Evolutionary conservation across 1,140 invertebrate species (phyloP).

Genomic region (Schlechtendalia chinensis): DNA sequence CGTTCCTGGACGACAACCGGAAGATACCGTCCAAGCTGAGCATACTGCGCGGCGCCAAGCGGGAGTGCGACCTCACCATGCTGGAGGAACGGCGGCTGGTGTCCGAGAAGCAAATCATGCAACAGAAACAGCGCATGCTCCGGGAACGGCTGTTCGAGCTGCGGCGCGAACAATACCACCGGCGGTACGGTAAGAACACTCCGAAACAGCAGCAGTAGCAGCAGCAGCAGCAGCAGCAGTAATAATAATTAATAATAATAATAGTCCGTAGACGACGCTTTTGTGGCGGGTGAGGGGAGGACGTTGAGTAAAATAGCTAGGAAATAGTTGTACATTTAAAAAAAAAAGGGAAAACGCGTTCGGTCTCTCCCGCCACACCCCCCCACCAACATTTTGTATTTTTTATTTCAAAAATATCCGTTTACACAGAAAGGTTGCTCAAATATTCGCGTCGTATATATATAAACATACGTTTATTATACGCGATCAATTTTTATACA

Average conservation of each 20-base stretch:
- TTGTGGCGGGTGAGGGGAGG: no score
- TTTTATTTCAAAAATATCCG: background rate
- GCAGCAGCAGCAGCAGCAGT: background rate
- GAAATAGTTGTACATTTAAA: no score
- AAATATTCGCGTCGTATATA: background rate
- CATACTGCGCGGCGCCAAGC: slow-evolving; percentile 46
- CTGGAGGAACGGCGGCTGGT: slow-evolving; percentile 35
- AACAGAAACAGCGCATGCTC: slow-evolving; percentile 42
- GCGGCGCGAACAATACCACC: slow-evolving; percentile 31
- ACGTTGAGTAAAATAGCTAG: no score
- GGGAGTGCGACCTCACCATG: slow-evolving; percentile 42
- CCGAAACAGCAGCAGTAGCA: background rate
- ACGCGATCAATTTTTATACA: background rate
- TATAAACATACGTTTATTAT: background rate
- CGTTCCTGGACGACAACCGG: slow-evolving; percentile 43
- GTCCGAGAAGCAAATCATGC: slow-evolving; percentile 46
- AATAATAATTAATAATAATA: no score
- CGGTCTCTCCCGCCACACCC: no score
- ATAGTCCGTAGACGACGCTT: no score
- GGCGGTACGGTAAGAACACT: slow-evolving; percentile 32
- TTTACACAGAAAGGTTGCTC: slow-evolving; percentile 15
- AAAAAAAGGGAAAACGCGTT: background rate
- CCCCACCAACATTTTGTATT: background rate
- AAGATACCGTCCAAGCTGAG: slow-evolving; percentile 48
- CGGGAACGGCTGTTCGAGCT: slow-evolving; percentile 41